These are phyloP conservation scores for Cheilosia variabilis DNA, from an alignment of 2,888 invertebrate genomes.

Conservation along the genomic window DNA sequence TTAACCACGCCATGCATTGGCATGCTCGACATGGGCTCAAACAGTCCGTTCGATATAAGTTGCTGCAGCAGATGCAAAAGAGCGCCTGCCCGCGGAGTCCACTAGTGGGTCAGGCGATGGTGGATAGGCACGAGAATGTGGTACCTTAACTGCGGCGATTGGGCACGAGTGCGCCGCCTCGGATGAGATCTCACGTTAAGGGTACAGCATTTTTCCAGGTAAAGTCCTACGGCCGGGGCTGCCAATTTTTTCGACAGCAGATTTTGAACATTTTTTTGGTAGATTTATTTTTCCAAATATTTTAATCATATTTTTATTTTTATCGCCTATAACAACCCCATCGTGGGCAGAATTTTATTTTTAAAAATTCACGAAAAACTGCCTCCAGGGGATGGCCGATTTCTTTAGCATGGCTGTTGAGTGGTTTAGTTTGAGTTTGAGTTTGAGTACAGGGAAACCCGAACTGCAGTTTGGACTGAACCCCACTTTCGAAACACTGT, in stretches of 20 bases:
- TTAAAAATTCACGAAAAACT: too few relatives aligned
- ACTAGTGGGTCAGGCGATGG: slow-evolving; percentile 68
- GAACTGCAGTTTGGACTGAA: too few relatives aligned
- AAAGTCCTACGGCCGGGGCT: slow-evolving; percentile 33
- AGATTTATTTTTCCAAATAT: too few relatives aligned
- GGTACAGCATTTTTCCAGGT: slow-evolving; percentile 42
- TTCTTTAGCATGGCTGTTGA: too few relatives aligned
- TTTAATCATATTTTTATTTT: too few relatives aligned
- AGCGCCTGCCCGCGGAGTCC: slow-evolving; percentile 58
- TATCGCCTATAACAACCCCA: too few relatives aligned
- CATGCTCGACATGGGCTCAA: slow-evolving; percentile 54
- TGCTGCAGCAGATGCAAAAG: slow-evolving; percentile 55
- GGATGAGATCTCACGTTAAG: slow-evolving; percentile 35
- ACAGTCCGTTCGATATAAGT: slow-evolving; percentile 4
- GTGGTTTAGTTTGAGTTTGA: too few relatives aligned
- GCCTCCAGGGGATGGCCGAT: too few relatives aligned
- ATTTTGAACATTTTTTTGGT: too few relatives aligned
- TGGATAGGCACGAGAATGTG: slow-evolving; percentile 59
- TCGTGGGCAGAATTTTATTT: too few relatives aligned
- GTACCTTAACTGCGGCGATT: slow-evolving; percentile 48
- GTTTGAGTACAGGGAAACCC: too few relatives aligned
- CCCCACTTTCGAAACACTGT: background rate
- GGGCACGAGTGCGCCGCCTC: slow-evolving; percentile 43
- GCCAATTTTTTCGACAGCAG: slow-evolving; percentile 4
- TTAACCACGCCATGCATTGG: slow-evolving; percentile 70